Evolutionary conservation across 2,888 invertebrate species (phyloP).

Genomic region (Torymus aiolomorphi): DNA sequence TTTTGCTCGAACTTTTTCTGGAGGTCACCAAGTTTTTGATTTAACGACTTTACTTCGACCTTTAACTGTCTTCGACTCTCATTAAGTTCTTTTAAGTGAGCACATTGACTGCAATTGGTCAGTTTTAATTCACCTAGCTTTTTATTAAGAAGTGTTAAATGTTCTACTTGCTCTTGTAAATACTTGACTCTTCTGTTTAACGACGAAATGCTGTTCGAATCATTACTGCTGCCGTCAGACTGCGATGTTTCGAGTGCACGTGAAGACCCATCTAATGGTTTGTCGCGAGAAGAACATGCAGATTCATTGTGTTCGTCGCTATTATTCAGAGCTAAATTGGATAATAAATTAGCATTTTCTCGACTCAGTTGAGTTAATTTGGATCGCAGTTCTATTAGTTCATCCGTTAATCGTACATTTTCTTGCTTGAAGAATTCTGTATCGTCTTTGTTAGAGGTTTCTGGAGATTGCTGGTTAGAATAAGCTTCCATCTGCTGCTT

Average conservation of each 20-base stretch:
- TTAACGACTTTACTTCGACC: constrained; percentile 63
- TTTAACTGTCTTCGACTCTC: constrained; percentile 65
- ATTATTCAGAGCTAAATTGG: constrained; percentile 44
- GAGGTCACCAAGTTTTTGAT: constrained; percentile 63
- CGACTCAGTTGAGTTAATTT: constrained; percentile 58
- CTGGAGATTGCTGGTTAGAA: constrained; percentile 6
- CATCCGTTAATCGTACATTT: constrained; percentile 60
- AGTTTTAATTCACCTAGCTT: constrained; percentile 67
- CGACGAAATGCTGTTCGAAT: constrained; percentile 39
- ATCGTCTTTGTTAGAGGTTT: constrained; percentile 4
- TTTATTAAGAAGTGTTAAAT: constrained; percentile 63
- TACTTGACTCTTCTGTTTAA: constrained; percentile 53
- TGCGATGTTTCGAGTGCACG: background rate
- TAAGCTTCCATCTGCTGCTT: constrained; percentile 59
- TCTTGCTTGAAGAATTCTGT: constrained; percentile 52
- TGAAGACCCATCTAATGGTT: background rate
- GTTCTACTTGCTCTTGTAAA: constrained; percentile 62
- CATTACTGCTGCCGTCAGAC: background rate
- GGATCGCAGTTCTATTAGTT: constrained; percentile 61
- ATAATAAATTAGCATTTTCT: constrained; percentile 63
- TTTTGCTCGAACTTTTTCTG: constrained; percentile 67
- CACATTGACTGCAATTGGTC: constrained; percentile 65
- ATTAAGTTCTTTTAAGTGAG: constrained; percentile 64
- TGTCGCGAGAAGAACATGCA: background rate
- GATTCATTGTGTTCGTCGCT: constrained; percentile 41